Evolutionary conservation across 2,797 vertebrate genomes (phyloP).

Genomic region (Masticophis lateralis): DNA sequence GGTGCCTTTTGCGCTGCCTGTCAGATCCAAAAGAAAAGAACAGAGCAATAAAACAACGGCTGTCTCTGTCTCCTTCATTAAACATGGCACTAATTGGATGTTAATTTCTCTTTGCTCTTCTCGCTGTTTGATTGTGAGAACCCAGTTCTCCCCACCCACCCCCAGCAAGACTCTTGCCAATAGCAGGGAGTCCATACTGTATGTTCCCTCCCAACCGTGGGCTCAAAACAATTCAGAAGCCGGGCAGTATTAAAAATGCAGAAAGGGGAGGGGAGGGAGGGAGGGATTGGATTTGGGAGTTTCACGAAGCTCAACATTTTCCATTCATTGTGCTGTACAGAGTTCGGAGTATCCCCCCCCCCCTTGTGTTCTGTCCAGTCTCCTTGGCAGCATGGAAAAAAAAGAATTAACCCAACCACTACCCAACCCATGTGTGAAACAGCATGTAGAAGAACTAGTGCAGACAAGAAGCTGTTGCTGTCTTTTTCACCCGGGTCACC

Average conservation of each 20-base stretch:
- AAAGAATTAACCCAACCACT: slow-evolving; percentile 38
- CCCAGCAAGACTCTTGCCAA: slow-evolving; percentile 58
- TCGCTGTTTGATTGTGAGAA: slow-evolving; percentile 65
- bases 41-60: slow-evolving; percentile 71
- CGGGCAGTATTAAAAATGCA: slow-evolving; percentile 53
- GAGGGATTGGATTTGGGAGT: slow-evolving; percentile 50
- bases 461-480: slow-evolving; percentile 65
- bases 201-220: slow-evolving; percentile 58
- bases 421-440: slow-evolving; percentile 62
- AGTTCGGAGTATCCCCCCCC: slow-evolving; percentile 43
- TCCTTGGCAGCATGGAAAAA: slow-evolving; percentile 37
- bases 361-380: slow-evolving; percentile 44
- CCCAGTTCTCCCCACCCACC: slow-evolving; percentile 30
- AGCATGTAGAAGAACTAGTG: slow-evolving; percentile 64
- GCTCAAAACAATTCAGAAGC: slow-evolving; percentile 66
- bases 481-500: slow-evolving; percentile 64
- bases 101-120: slow-evolving; percentile 72
- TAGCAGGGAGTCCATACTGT: slow-evolving; percentile 55
- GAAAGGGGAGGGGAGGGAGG: slow-evolving; percentile 48
- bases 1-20: slow-evolving; percentile 69
- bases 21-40: slow-evolving; percentile 68
- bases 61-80: slow-evolving; percentile 69
- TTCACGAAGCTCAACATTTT: slow-evolving; percentile 53
- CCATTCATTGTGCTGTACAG: slow-evolving; percentile 60
- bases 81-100: slow-evolving; percentile 70